Evolutionary conservation across 2,113 vertebrate genomes (phyloP), one percentile per base, ranked within the genome.

Genomic region (Poeciliopsis occidentalis): DNA sequence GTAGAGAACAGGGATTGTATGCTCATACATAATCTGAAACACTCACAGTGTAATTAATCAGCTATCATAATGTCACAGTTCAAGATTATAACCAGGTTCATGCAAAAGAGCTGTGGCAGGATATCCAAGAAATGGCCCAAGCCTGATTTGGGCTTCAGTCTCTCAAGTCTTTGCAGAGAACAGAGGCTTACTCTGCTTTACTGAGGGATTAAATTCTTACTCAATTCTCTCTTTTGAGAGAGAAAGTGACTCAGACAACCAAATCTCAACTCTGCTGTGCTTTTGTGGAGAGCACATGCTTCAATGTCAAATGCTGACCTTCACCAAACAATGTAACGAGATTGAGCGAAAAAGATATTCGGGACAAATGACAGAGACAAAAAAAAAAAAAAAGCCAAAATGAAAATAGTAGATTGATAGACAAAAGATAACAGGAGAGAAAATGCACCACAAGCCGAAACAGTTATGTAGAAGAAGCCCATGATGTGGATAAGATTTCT

Each of bases 251-350:
- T 27, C 12, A 22, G 41, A 62, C 0, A 22, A 76, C 39, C 61
- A 77, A 37, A 77, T 71, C 29, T 70, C 3, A 62, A 34, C 27
- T 57, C 17, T 60, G 51, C 61, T 57, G 30, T 73, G 30, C 22
- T 64, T 26, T 30, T 66, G 64, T 30, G n/a, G 32, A 67, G 26
- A 71, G 65, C 63, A 27, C 41, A 67, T 31, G 75, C 69, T 81
- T 71, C 81, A 83, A 44, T 69, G 71, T 78, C 71, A 64, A 8
- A 71, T 62, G 4, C n/a, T 74, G 82, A 76, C 85, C 85, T 84
- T 87, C 76, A 66, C 1, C 24, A 51, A 12, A 67, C 72, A 68
- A 72, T 24, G 30, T 13, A 4, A 32, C 32, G 6, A 39, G 62
- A 31, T 27, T 30, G 34, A 61, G 27, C 3, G 61, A 3, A 13